Base-by-base conservation (phyloP, 2,888 invertebrate genomes). In the Pharmacophagus antenor region DNA sequence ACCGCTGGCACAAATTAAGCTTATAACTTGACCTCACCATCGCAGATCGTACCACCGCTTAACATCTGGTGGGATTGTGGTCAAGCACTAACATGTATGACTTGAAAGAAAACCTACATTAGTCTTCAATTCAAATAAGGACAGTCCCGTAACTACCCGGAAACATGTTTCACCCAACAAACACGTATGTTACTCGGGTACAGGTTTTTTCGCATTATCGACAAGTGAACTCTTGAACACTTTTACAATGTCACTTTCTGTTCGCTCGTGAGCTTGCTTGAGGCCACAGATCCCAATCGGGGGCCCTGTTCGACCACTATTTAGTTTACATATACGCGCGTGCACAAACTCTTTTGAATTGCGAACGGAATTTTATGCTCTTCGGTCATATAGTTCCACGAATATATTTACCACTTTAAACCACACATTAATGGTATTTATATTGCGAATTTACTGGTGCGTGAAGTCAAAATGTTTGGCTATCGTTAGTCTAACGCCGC, bases 181-280 rank as follows among this genome's bases (percentile, higher is more conserved):
- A 3, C 23, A 21, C 53, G 52, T 61, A 52, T 61, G 61, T 56
- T n/a, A 42, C 56, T 25, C 56, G 53, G 48, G 49, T 61, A 57
- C 62, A 51, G 58, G 57, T 62, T 56, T 63, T 64, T 64, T 66
- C 60, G 62, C 61, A 65, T 67, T 69, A 70, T 67, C 67, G 70
- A 66, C 68, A 67, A 66, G 65, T 68, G 68, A 68, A 68, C 68
- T 70, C 68, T 68, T 68, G 68, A 65, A 61, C 51, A 56, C 63
- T 64, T 61, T 64, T 67, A 64, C 65, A 64, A 61, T 61, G 61
- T 61, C 61, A 61, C 56, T 56, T 52, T 56, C 56, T 37, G 52
- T 46, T 50, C 22, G 56, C 47, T 53, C 53, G 41, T 21, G 53
- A 54, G 58, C 53, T 49, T 42, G 48, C 48, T 49, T 53, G 56